Conservation (phyloP, 2,113 vertebrate species). For the Dasyurus viverrinus region DNA sequence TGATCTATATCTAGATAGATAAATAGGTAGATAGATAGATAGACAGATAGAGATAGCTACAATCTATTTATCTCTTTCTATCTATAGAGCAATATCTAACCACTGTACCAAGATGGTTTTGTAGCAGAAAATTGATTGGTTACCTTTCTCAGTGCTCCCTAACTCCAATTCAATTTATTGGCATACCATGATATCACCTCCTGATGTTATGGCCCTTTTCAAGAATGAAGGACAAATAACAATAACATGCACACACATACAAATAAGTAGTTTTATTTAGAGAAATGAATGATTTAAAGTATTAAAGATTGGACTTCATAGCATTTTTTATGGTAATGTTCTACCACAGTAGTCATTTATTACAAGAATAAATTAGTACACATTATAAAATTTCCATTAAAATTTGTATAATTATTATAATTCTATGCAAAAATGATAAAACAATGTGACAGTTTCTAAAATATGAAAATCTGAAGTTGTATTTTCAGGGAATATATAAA, state of each 20-base stretch:
- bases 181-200: too few relatives aligned
- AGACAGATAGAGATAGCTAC: too few relatives aligned
- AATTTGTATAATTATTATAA: conserved; percentile 24
- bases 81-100: too few relatives aligned
- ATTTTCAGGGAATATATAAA: conserved; percentile 19
- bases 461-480: background rate
- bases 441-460: conserved; percentile 47
- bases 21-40: too few relatives aligned
- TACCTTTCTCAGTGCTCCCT: too few relatives aligned
- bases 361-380: conserved; percentile 1
- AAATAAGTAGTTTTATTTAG: background rate
- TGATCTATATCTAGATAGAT: too few relatives aligned
- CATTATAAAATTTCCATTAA: conserved; percentile 5
- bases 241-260: background rate
- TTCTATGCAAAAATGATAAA: conserved; percentile 44
- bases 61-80: too few relatives aligned
- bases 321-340: background rate
- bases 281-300: background rate
- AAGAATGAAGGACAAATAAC: too few relatives aligned
- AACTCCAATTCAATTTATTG: too few relatives aligned
- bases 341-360: background rate
- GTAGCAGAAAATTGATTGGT: too few relatives aligned
- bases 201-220: too few relatives aligned
- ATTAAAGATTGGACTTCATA: background rate
- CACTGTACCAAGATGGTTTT: too few relatives aligned